A percentile compares a stretch with the other conserved stretches of the same genome.
Evolutionary conservation across 2,113 vertebrate genomes (phyloP).

Genomic region (Nyctereutes procyonoides): DNA sequence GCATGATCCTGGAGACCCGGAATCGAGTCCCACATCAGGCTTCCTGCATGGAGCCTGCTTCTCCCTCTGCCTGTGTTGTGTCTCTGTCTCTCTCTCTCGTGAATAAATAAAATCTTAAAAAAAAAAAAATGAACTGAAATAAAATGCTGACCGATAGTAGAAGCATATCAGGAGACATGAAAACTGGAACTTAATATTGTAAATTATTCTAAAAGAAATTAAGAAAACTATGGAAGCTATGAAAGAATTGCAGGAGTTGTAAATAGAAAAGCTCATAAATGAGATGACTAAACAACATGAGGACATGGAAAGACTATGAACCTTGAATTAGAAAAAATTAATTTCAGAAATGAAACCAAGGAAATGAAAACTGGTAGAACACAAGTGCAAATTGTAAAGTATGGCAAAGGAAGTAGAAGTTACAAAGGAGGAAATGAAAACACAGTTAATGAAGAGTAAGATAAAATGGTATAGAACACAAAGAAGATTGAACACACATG

Average conservation of each 20-base stretch:
- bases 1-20: no score
- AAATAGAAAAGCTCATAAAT: slow-evolving; percentile 29
- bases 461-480: neutral
- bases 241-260: neutral
- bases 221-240: neutral
- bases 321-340: neutral
- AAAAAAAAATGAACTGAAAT: neutral
- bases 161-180: neutral
- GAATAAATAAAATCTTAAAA: neutral
- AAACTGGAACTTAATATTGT: neutral
- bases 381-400: neutral
- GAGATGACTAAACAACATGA: neutral
- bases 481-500: neutral
- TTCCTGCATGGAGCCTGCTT: no score
- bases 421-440: neutral
- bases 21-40: no score
- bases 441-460: neutral
- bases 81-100: no score
- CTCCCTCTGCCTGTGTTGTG: no score
- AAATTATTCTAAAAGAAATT: neutral
- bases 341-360: neutral
- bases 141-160: neutral
- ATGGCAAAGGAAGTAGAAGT: neutral
- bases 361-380: neutral
- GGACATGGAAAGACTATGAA: neutral